Conservation (phyloP, 2,113 vertebrate genomes). For the Pyrgilauda ruficollis region DNA sequence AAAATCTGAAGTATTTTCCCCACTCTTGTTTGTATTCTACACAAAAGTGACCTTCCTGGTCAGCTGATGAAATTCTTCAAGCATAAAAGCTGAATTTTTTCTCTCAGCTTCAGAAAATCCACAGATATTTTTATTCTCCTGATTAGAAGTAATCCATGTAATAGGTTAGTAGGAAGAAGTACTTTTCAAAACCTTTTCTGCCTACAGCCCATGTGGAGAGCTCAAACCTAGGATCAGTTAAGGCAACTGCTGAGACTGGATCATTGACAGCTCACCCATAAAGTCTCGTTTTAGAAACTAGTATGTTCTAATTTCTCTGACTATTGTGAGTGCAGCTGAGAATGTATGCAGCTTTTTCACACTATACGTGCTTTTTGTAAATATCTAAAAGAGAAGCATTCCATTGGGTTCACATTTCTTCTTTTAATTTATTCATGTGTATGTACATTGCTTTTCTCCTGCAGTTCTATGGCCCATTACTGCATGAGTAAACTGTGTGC, state of each 20-base stretch:
- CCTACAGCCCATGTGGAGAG: background rate
- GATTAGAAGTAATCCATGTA: background rate
- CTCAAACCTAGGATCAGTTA: background rate
- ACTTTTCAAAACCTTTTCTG: background rate
- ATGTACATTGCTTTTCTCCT: conserved; percentile 73
- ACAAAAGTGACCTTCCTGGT: background rate
- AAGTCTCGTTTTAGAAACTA: background rate
- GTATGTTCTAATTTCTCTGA: conserved; percentile 7
- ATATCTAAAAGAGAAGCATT: conserved; percentile 30
- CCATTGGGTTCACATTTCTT: conserved; percentile 50
- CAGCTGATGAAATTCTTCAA: background rate
- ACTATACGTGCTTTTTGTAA: background rate
- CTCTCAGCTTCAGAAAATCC: background rate
- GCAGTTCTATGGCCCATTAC: conserved; percentile 80
- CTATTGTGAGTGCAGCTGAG: conserved; percentile 3
- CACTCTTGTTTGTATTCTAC: background rate
- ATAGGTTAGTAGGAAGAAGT: background rate
- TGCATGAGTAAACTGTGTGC: conserved; percentile 76
- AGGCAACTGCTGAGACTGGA: background rate
- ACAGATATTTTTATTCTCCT: background rate
- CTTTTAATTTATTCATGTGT: conserved; percentile 75
- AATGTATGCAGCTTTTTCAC: conserved; percentile 16
- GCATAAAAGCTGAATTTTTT: background rate
- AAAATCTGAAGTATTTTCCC: background rate
- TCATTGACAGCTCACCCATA: background rate